These are phyloP conservation scores for Misgurnus anguillicaudatus DNA, from an alignment of 2,113 vertebrate species.

Conservation along the genomic window DNA sequence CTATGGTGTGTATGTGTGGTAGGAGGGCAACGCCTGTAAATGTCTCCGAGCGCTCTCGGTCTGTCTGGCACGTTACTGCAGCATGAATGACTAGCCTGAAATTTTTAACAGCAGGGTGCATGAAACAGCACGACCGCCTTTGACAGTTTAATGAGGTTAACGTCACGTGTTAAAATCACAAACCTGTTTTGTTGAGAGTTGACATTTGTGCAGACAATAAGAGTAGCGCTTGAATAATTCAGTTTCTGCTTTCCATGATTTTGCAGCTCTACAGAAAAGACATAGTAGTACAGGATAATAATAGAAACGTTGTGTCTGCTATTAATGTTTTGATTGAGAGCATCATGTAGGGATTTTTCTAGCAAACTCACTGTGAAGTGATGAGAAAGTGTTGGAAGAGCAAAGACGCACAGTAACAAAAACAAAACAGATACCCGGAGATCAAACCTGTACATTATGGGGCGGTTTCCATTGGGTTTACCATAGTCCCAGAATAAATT, in stretches of 20 bases:
- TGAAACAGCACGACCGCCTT: background rate
- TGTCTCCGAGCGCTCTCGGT: background rate
- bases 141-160: conserved; percentile 21
- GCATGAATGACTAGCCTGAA: conserved; percentile 22
- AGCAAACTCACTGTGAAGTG: background rate
- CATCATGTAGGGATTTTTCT: no score
- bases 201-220: background rate
- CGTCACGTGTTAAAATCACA: background rate
- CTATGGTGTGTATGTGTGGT: conserved; percentile 2
- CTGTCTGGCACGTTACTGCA: conserved; percentile 35
- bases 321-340: background rate
- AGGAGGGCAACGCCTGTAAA: conserved; percentile 1
- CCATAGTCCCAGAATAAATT: no score
- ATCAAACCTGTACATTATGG: conserved; percentile 56
- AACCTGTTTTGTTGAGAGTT: background rate
- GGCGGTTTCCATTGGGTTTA: no score
- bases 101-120: conserved; percentile 9
- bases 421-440: conserved; percentile 46
- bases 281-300: background rate
- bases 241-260: no score
- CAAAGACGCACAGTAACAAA: background rate
- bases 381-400: conserved; percentile 36
- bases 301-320: background rate
- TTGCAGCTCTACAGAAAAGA: no score
- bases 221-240: background rate